Evolutionary conservation across 2,888 invertebrate genomes (phyloP), one percentile per base, ranked within the genome.

Genomic region (Macrophya alboannulata): DNA sequence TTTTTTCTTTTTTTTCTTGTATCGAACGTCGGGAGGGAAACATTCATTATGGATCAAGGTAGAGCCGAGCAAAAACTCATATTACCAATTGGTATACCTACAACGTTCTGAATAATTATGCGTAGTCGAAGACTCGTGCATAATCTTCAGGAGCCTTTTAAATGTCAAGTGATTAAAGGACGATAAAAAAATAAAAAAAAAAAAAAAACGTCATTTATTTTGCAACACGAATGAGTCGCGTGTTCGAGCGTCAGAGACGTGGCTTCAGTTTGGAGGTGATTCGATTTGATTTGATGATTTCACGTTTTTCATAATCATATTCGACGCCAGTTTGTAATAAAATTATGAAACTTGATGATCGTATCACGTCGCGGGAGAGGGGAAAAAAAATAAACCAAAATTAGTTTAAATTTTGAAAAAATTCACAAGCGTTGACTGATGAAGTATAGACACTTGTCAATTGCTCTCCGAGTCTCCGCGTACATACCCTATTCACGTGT

Each of bases 101-200:
- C 45, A 45, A 76, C 77, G 55, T 77, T 55, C 9, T 21, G 45
- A 76, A 71, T 55, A 55, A 31, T 25, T 37, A 59, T 48, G 59
- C 37, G 12, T 31, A 79, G 79, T 79, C 40, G 12, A 17, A 40
- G 45, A 59, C 45, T n/a, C 21, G 21, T 71, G 71, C 71, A 79
- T 79, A 79, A 79, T 55, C 45, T 55, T 55, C n/a, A n/a, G 17
- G 59, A 81, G 62, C 0, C 0, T 81, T 4, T 62, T 62, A 81
- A 62, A 62, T 81, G 43, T 81, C 81, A 59, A 81, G 62, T 59
- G 81, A 81, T 62, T 25, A 40, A 81, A 51, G 62, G n/a, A 62
- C 59, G 43, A 81, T 43, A 6, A 59, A 3, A 51, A 77, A 51
- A n/a, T n/a, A n/a, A 77, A 17, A 51, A 37, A 55, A 6, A 43